Base-by-base conservation (phyloP, 2,797 vertebrate genomes). In the Sitta carolinensis region DNA sequence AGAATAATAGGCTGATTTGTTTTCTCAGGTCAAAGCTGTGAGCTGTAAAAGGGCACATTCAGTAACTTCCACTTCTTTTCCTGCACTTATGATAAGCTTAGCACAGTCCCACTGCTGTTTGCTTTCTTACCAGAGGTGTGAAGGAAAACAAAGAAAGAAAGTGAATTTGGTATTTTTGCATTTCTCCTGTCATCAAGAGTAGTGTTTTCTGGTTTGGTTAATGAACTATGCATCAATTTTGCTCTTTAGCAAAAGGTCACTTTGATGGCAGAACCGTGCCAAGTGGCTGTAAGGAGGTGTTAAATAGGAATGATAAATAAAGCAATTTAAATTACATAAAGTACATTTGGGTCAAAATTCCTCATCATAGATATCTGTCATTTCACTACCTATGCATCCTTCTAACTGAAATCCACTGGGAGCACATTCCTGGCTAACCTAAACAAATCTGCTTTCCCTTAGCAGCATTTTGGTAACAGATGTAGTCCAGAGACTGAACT, bases 361-460 rank as follows among this genome's bases (percentile, higher is more conserved):
- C 27, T 84, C 52, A 22, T 57, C 80, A 22, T 47, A 57, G 32
- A 13, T 87, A 80, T 45, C 34, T 87, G 3, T 94, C 22, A 59
- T 93, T 92, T 92, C 78, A 69, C 55, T 89, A 36, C 64, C 42
- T 77, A 52, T 89, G 68, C 64, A 72, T 5, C 64, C 45, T 87
- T 77, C 34, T 77, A 74, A 58, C 45, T 67, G 32, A 57, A 85
- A 77, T 87, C 87, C 13, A 0, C 23, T 29, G 34, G 68, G 82
- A 94, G 9, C 20, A 21, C 57, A 36, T 91, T 87, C 67, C 57
- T 4, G 5, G 42, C 58, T 82, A 96, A 91, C 36, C 29, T 68
- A 91, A 93, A 89, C 62, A 92, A 91, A 89, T 82, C 94, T 95
- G 89, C 86, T 92, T 94, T 91, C 82, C 89, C 51, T 89, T 91